Conservation (phyloP, 2,113 vertebrate genomes). For the Damaliscus lunatus region DNA sequence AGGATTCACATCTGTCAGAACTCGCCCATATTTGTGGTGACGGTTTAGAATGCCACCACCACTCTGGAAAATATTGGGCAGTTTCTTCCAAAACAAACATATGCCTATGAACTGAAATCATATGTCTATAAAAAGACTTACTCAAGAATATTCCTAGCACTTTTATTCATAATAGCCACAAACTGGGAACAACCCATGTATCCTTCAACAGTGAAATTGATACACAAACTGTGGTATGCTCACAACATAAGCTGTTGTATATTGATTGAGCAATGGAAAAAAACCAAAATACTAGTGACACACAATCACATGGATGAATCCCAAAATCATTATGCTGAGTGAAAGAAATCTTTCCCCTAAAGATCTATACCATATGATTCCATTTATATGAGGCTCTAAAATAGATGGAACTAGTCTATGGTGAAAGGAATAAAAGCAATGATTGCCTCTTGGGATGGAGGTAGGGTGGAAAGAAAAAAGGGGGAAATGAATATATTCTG, state of each 20-base stretch:
- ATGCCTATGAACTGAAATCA: background rate
- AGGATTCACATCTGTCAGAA: background rate
- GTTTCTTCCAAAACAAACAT: conserved; percentile 41
- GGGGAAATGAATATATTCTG: accelerated
- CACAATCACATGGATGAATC: background rate
- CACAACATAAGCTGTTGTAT: background rate
- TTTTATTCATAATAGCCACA: background rate
- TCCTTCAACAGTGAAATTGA: background rate
- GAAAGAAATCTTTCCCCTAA: background rate
- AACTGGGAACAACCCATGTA: background rate
- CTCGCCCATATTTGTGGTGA: background rate
- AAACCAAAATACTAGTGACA: accelerated
- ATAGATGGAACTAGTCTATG: accelerated
- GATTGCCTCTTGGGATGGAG: background rate
- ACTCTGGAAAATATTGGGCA: conserved; percentile 38
- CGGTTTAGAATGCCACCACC: background rate
- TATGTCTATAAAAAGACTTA: background rate
- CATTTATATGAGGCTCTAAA: background rate
- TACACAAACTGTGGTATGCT: accelerated
- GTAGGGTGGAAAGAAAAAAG: background rate
- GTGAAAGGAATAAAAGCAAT: too few species aligned
- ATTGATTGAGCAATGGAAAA: background rate
- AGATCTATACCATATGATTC: accelerated
- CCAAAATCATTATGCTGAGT: accelerated
- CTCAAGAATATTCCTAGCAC: background rate